Conservation (phyloP, 2,888 invertebrate genomes). For the Caenorhabditis sp. region DNA sequence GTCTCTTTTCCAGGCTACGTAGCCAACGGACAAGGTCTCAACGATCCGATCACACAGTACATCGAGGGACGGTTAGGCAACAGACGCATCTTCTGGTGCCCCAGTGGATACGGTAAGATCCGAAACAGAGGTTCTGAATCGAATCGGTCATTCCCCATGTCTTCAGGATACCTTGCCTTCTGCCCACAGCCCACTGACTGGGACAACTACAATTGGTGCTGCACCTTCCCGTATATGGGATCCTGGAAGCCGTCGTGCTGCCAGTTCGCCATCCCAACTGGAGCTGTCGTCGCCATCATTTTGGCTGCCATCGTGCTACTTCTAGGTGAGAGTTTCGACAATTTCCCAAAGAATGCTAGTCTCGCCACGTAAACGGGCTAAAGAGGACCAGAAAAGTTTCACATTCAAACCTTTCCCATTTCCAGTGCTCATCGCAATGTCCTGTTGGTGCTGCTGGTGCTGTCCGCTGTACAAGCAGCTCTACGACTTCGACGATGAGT, state of each 20-base stretch:
- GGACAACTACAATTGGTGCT: constrained; percentile 83
- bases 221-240: constrained; percentile 82
- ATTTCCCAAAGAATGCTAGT: too few species aligned
- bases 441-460: constrained; percentile 83
- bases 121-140: neutral
- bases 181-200: constrained; percentile 83
- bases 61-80: constrained; percentile 83
- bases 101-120: constrained; percentile 82
- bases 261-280: constrained; percentile 83
- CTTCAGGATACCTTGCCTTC: constrained; percentile 81
- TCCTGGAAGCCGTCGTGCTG: constrained; percentile 83
- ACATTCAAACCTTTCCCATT: neutral
- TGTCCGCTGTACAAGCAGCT: constrained; percentile 82
- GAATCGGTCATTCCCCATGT: neutral
- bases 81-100: constrained; percentile 83
- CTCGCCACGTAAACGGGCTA: too few species aligned
- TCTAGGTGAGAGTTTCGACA: constrained; percentile 68
- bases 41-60: constrained; percentile 83
- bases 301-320: constrained; percentile 81
- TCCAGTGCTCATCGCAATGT: constrained; percentile 81
- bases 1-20: constrained; percentile 68
- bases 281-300: constrained; percentile 82
- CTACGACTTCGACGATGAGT: constrained; percentile 80
- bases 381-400: neutral
- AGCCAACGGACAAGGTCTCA: constrained; percentile 80